Evolutionary conservation across 2,113 vertebrate genomes (phyloP).

Genomic region (Pyxicephalus adspersus): DNA sequence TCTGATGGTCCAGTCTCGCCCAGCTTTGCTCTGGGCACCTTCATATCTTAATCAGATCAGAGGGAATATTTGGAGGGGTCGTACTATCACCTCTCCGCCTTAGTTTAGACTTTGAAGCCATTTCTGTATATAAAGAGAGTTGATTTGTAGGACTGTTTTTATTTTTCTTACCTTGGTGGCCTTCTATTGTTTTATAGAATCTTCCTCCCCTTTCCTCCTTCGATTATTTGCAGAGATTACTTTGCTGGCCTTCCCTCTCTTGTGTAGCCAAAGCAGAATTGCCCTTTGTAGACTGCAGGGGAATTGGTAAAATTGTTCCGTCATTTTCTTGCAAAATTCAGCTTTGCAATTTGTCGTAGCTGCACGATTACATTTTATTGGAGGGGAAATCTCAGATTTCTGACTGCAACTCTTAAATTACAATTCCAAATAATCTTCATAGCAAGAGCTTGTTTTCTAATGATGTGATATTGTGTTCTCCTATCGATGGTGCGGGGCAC

Average conservation of each 20-base stretch:
- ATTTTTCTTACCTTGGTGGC: conserved; percentile 60
- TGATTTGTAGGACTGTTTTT: conserved; percentile 34
- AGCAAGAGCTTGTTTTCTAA: too few species aligned
- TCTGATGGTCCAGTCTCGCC: too few species aligned
- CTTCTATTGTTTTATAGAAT: conserved; percentile 46
- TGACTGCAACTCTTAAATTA: too few species aligned
- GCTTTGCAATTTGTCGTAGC: not conserved
- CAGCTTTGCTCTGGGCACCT: too few species aligned
- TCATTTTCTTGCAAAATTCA: not conserved
- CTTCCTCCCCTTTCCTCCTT: too few species aligned
- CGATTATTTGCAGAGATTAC: not conserved
- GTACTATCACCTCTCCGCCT: too few species aligned
- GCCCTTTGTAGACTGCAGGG: not conserved
- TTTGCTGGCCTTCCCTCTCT: not conserved
- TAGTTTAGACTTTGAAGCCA: conserved; percentile 40
- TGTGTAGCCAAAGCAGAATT: not conserved
- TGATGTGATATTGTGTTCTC: too few species aligned
- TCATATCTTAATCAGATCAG: too few species aligned
- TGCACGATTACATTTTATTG: not conserved
- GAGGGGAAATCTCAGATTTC: not conserved
- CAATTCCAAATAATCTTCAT: too few species aligned
- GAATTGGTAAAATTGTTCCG: not conserved
- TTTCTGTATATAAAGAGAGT: conserved; percentile 52
- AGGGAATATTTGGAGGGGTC: too few species aligned
- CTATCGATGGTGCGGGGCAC: too few species aligned